A percentile compares a stretch with the other conserved stretches of the same genome.
phyloP scores from a whole-genome alignment of 1,140 invertebrate species.

The Oscheius sp. region DNA sequence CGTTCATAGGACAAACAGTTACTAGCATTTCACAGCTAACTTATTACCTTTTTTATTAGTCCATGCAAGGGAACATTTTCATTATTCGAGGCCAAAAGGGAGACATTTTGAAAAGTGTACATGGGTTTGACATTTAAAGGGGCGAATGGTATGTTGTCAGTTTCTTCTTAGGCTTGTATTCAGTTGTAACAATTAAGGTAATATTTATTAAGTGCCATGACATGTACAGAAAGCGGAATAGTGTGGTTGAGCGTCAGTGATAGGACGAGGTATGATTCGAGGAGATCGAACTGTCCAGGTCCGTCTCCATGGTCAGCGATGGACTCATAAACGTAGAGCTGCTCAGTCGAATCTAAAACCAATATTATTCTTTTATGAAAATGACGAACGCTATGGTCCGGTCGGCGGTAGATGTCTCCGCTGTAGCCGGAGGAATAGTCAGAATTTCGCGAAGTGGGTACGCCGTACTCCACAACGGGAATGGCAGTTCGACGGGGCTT shows the following conservation, averaged over 20 bases:
- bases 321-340: background rate
- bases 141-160: no score
- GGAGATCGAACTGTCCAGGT: conserved; percentile 3
- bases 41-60: no score
- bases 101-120: no score
- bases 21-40: no score
- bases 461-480: background rate
- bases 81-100: no score
- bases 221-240: background rate
- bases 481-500: conserved; percentile 17
- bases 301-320: no score
- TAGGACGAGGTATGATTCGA: conserved; percentile 4
- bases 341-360: background rate
- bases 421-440: conserved; percentile 8
- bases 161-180: no score
- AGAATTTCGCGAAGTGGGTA: background rate
- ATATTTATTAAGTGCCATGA: background rate
- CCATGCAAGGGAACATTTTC: no score
- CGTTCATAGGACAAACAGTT: no score
- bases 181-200: background rate
- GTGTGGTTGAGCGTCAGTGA: conserved; percentile 1
- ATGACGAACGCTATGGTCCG: background rate
- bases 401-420: conserved; percentile 8
- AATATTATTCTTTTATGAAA: background rate
- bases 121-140: no score